Percentiles rank a stretch among this genome's conserved stretches.
Conservation (phyloP, 2,888 invertebrate species). For the Calephelis perditalis region DNA sequence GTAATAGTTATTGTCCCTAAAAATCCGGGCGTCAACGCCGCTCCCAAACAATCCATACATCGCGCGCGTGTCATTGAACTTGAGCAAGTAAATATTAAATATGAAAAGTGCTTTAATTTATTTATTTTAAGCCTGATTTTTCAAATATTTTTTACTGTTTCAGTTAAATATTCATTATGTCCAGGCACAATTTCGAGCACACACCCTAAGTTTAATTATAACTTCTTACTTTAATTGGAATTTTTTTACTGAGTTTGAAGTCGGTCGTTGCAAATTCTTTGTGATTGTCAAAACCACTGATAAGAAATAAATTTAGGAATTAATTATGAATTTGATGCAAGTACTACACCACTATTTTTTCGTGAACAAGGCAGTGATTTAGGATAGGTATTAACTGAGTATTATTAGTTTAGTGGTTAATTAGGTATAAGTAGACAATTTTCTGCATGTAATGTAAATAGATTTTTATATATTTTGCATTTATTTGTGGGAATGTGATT, state of each 20-base stretch:
- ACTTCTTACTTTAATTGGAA: too few relatives aligned
- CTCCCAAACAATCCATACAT: too few relatives aligned
- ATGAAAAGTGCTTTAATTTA: too few relatives aligned
- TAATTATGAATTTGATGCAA: constrained; percentile 5
- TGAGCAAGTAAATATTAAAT: too few relatives aligned
- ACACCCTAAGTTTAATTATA: too few relatives aligned
- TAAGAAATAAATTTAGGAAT: background rate
- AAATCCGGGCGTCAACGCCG: too few relatives aligned
- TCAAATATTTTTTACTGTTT: too few relatives aligned
- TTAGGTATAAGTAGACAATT: constrained; percentile 63
- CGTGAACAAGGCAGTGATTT: constrained; percentile 17
- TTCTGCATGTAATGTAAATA: constrained; percentile 31
- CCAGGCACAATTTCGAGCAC: too few relatives aligned
- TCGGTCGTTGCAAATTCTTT: background rate
- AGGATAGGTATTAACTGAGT: constrained; percentile 52
- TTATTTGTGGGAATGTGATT: constrained; percentile 37
- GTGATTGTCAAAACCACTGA: background rate
- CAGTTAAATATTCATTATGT: too few relatives aligned
- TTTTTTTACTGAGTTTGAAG: background rate
- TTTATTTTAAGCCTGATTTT: too few relatives aligned
- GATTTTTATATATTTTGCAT: constrained; percentile 33
- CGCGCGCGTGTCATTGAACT: too few relatives aligned
- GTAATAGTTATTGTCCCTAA: too few relatives aligned
- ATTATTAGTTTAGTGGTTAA: constrained; percentile 55
- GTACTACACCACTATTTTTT: constrained; percentile 2